These are phyloP conservation scores for Sebastiscus albofasciatus DNA, from an alignment of 2,797 vertebrate genomes.

Conservation along the genomic window DNA sequence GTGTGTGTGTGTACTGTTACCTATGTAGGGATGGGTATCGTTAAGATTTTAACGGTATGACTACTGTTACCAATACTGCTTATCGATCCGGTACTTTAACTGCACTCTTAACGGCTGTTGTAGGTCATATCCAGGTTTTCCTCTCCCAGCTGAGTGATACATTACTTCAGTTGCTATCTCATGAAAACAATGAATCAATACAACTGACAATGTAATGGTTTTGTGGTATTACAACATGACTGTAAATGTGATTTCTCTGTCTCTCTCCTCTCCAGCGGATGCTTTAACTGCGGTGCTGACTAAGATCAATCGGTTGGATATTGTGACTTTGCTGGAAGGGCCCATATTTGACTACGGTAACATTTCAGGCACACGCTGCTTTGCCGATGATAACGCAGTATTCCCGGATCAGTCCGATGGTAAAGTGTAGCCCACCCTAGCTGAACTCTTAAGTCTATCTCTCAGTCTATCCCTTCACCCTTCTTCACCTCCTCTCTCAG, in stretches of 20 bases:
- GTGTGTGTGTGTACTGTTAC: not conserved
- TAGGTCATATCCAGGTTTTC: not conserved
- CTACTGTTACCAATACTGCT: no score
- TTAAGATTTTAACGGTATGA: no score
- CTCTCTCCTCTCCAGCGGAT: constrained; percentile 88
- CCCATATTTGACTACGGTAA: constrained; percentile 99
- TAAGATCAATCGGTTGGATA: constrained; percentile 99
- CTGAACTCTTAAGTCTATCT: constrained; percentile 80
- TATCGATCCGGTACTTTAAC: no score
- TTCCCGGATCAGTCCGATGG: constrained; percentile 98
- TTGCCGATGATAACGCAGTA: constrained; percentile 98
- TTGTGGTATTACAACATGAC: not conserved
- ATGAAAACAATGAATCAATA: not conserved
- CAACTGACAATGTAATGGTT: not conserved
- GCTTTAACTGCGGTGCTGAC: constrained; percentile 97
- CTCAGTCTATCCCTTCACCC: constrained; percentile 81
- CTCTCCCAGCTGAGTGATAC: not conserved
- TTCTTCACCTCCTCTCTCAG: constrained; percentile 81
- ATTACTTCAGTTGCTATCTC: not conserved
- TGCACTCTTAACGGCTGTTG: not conserved
- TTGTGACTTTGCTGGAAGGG: constrained; percentile 99
- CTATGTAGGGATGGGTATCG: not conserved
- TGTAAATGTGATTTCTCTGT: not conserved
- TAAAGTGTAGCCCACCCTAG: constrained; percentile 90
- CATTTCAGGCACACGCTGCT: constrained; percentile 99